Percentiles rank a stretch among this genome's conserved stretches.
These are phyloP conservation scores for Urocynchramus pylzowi DNA, from an alignment of 2,113 vertebrate species.

Conservation along the genomic window DNA sequence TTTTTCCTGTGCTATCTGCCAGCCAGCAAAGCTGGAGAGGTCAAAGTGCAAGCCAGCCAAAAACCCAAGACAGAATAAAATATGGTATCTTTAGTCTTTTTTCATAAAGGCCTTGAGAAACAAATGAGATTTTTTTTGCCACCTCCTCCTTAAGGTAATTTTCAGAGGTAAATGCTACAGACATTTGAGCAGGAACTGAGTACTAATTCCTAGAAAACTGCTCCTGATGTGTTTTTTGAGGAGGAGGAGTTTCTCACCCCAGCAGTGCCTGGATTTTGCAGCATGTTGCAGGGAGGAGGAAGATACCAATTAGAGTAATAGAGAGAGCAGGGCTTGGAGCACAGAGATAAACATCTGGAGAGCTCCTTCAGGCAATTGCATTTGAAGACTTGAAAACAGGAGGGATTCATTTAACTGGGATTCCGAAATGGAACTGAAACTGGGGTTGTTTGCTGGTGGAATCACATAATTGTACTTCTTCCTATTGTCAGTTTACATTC, in stretches of 20 bases:
- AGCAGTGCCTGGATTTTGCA: neutral
- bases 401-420: neutral
- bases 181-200: neutral
- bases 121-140: neutral
- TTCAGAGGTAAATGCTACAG: neutral
- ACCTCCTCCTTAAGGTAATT: neutral
- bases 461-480: neutral
- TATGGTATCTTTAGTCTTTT: neutral
- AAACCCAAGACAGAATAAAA: neutral
- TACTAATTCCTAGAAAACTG: neutral
- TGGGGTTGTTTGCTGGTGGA: neutral
- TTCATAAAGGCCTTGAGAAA: neutral
- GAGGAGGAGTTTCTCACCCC: neutral
- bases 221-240: neutral
- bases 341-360: slow-evolving; percentile 42
- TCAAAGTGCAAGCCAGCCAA: neutral
- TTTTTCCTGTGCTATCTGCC: neutral
- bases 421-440: slow-evolving; percentile 14
- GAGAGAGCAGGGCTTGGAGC: neutral
- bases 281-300: neutral
- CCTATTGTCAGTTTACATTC: neutral
- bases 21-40: neutral
- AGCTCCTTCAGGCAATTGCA: slow-evolving; percentile 7
- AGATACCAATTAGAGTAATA: slow-evolving; percentile 20
- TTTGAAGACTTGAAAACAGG: slow-evolving; percentile 25